Evolutionary conservation across 2,113 vertebrate genomes (phyloP).

Genomic region (Phalacrocorax carbo): DNA sequence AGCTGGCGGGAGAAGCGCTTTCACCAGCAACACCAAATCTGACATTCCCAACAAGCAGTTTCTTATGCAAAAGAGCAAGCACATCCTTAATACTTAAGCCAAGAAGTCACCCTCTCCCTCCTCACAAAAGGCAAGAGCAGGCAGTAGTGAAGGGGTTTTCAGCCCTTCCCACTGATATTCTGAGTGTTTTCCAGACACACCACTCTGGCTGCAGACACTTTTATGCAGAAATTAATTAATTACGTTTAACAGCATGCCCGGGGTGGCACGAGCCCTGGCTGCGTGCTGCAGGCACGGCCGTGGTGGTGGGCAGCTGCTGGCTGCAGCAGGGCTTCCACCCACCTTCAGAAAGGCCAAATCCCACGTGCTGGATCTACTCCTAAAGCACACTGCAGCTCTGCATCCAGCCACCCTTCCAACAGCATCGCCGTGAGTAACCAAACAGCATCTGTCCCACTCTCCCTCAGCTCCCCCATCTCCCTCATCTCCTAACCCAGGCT

Average conservation of each 20-base stretch:
- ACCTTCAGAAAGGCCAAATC: not conserved
- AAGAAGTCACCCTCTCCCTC: not conserved
- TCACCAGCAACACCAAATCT: rapidly evolving
- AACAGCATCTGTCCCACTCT: not conserved
- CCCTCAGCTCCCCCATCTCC: not conserved
- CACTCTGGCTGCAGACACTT: no score
- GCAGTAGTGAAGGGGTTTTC: not conserved
- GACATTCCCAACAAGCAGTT: rapidly evolving
- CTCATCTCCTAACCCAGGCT: not conserved
- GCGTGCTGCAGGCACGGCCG: not conserved
- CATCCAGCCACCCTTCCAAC: not conserved
- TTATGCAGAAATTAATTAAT: not conserved
- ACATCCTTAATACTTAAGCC: not conserved
- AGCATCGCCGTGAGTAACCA: rapidly evolving
- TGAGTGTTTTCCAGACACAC: not conserved
- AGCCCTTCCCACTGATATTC: not conserved
- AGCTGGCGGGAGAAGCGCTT: not conserved
- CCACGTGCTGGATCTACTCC: not conserved
- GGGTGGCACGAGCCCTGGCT: not conserved
- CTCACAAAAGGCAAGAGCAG: not conserved
- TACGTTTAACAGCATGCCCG: not conserved
- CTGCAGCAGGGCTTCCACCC: not conserved
- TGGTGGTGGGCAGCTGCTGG: not conserved
- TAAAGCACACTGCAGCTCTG: not conserved
- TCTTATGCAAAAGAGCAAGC: rapidly evolving